Evolutionary conservation across 2,797 vertebrate genomes (phyloP).

Genomic region (Pelobates cultripes): DNA sequence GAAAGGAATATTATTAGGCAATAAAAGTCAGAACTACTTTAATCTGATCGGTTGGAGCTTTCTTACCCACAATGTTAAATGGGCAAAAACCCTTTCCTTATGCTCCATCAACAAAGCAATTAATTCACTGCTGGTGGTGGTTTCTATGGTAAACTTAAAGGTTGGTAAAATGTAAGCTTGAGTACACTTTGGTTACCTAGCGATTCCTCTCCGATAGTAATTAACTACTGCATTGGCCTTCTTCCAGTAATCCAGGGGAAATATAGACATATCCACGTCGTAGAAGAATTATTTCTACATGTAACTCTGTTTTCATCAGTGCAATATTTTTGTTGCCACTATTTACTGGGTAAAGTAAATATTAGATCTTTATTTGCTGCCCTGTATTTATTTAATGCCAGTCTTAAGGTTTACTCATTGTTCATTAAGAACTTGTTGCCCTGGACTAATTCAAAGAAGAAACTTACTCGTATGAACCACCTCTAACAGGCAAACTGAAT

Average conservation of each 20-base stretch:
- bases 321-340: constrained; percentile 28
- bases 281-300: neutral
- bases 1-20: too few relatives aligned
- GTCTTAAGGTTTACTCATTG: constrained; percentile 21
- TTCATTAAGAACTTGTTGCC: constrained; percentile 50
- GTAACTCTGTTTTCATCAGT: constrained; percentile 21
- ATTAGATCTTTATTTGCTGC: constrained; percentile 33
- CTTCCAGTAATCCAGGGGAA: neutral
- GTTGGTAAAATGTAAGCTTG: too few relatives aligned
- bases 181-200: too few relatives aligned
- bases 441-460: constrained; percentile 57
- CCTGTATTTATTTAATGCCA: constrained; percentile 22
- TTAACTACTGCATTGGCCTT: neutral
- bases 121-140: too few relatives aligned
- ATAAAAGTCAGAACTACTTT: too few relatives aligned
- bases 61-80: too few relatives aligned
- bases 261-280: neutral
- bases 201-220: too few relatives aligned
- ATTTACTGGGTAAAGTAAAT: constrained; percentile 30
- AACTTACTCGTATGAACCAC: constrained; percentile 53
- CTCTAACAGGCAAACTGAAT: constrained; percentile 57
- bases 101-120: too few relatives aligned
- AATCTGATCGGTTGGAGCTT: too few relatives aligned
- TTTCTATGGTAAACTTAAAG: too few relatives aligned
- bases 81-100: too few relatives aligned